Evolutionary conservation across 2,113 vertebrate genomes (phyloP), one percentile per base, ranked within the genome.

Genomic region (Zapornia atra): DNA sequence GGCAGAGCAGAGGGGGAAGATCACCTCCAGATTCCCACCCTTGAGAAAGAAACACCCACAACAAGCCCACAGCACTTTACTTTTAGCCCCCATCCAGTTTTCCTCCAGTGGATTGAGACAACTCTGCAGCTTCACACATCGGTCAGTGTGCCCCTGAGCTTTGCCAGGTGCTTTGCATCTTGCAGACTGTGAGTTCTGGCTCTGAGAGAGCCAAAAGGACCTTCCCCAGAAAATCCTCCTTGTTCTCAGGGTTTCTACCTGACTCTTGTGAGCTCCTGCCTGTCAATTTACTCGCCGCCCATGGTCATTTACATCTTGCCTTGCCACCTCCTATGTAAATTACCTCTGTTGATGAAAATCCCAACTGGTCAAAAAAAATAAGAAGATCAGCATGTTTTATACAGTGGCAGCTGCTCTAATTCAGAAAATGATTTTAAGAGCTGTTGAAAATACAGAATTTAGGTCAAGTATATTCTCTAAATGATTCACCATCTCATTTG

Each of bases 251-350:
- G 16, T 11, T 69, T 33, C 38, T 72, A 12, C 34, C 29, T 26
- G 38, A 3, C 46, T 63, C 48, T 12, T 22, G 12, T 59, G 3
- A 80, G 25, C 48, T 82, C 14, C 18, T 29, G 5, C 29, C 54
- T 38, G 26, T 36, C 2, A 0, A 12, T 63, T 46, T 18, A 38
- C 1, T 0, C 12, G 14, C 36, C 33, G 12, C 1, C 9, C 3
- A 4, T 33, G 26, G 28, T 34, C 5, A 1, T 53, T 68, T 21
- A n/a, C 40, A 18, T 71, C 48, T 40, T 48, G 17, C 18, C 14
- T 48, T 63, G 19, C 25, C 42, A 29, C 36, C 28, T 53, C 8
- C 0, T 22, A 2, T 33, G 15, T 72, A 71, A 84, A 63, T 59
- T 40, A 33, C 8, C 9, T 12, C 2, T 1, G 1, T 3, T 60